Conservation (phyloP, 2,888 invertebrate species). For the Rhagophthalmus giganteus region DNA sequence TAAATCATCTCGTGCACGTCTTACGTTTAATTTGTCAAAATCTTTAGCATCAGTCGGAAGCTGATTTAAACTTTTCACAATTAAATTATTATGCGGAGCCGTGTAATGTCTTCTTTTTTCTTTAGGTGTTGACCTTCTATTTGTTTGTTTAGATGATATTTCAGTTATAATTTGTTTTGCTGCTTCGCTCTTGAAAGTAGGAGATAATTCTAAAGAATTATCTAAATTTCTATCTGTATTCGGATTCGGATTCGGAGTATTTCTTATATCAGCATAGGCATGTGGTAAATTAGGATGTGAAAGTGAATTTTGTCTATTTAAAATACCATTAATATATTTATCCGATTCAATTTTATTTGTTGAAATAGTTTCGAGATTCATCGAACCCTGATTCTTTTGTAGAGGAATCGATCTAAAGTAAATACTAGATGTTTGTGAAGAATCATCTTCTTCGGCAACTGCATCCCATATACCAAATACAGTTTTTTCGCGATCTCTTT, state of each 20-base stretch:
- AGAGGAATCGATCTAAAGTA: slow-evolving; percentile 43
- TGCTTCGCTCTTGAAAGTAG: slow-evolving; percentile 84
- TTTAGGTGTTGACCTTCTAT: slow-evolving; percentile 72
- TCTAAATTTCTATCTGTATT: slow-evolving; percentile 40
- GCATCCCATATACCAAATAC: slow-evolving; percentile 50
- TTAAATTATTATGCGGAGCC: slow-evolving; percentile 66
- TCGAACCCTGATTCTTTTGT: slow-evolving; percentile 42
- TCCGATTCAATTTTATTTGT: slow-evolving; percentile 38
- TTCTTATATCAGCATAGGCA: slow-evolving; percentile 35
- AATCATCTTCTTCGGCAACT: slow-evolving; percentile 53
- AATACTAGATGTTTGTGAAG: slow-evolving; percentile 46
- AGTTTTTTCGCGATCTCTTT: slow-evolving; percentile 75
- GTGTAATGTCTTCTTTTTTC: slow-evolving; percentile 87
- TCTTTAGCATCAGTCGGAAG: slow-evolving; percentile 45
- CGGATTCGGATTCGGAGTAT: slow-evolving; percentile 30
- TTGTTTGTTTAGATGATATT: slow-evolving; percentile 60
- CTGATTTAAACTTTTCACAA: slow-evolving; percentile 50
- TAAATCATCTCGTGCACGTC: slow-evolving; percentile 78
- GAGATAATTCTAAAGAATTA: slow-evolving; percentile 67
- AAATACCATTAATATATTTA: slow-evolving; percentile 36
- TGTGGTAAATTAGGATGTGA: slow-evolving; percentile 45
- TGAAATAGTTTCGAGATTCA: slow-evolving; percentile 33
- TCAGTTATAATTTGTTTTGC: slow-evolving; percentile 85
- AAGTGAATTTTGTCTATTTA: slow-evolving; percentile 41
- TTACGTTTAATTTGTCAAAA: slow-evolving; percentile 48